Conservation (phyloP, 2,113 vertebrate species). For the Phyllostomus discolor region DNA sequence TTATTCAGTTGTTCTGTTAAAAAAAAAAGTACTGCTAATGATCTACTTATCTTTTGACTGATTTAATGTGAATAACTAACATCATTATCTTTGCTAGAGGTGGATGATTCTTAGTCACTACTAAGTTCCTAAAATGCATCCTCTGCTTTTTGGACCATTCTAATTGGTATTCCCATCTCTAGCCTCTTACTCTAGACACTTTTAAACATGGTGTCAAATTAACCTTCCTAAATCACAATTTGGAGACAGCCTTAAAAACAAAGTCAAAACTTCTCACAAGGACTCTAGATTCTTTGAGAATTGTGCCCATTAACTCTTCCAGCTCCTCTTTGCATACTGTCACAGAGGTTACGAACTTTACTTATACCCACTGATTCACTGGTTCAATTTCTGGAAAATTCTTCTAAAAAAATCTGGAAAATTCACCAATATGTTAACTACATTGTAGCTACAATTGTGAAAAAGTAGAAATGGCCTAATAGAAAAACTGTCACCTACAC, state of each 20-base stretch:
- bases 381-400: not conserved
- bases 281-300: not conserved
- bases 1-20: not conserved
- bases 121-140: not conserved
- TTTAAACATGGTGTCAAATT: not conserved
- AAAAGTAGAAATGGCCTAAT: slow-evolving; percentile 10
- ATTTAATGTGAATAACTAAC: slow-evolving; percentile 31
- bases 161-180: not conserved
- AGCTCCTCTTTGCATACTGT: not conserved
- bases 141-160: not conserved
- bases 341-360: not conserved
- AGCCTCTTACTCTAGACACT: not conserved
- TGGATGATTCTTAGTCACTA: not conserved
- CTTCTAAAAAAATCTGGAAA: slow-evolving; percentile 15
- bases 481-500: not conserved
- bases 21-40: not conserved
- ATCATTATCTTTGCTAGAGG: not conserved
- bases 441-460: not conserved
- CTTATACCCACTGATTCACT: not conserved
- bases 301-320: not conserved
- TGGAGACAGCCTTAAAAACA: not conserved
- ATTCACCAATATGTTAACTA: slow-evolving; percentile 14
- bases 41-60: not conserved
- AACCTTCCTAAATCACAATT: not conserved
- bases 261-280: not conserved